Base-by-base conservation (phyloP, 2,888 invertebrate species). In the Rosalia funebris region DNA sequence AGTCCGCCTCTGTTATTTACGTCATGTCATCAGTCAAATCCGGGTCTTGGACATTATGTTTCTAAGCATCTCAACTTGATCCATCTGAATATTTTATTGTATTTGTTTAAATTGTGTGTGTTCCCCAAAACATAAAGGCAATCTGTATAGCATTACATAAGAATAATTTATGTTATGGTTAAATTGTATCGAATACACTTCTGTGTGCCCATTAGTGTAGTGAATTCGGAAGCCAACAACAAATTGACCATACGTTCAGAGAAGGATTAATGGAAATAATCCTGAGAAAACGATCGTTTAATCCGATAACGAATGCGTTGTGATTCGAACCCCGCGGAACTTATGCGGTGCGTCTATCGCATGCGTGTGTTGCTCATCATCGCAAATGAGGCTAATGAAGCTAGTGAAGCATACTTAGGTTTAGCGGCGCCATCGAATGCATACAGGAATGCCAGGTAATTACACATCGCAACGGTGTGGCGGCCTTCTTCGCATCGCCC, bases 301-400 rank as follows among this genome's bases (percentile, higher is more conserved):
- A 32, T 46, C 46, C 14, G 32, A 46, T 46, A 11, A 20, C 17
- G 19, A 34, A 34, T 34, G 11, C 34, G 10, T 34, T 34, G 7
- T 11, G 34, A 34, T 34, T 34, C 34, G 34, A 34, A 10, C 7
- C 34, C 34, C 34, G 34, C 34, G 11, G 34, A 10, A 34, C 34
- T 34, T 11, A 34, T 34, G 34, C 5, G 34, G 34, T n/a, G 11
- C n/a, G 39, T 39, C 16, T 34, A 39, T 47, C 37, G 16, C 32
- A 60, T 39, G 60, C 60, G 55, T 60, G 60, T 50, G 61, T 52
- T 44, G 52, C 45, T 34, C 44, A 47, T 57, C 61, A 53, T 61
- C 39, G 57, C 47, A 54, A 57, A 61, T 57, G 57, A 57, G 53
- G 44, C 47, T 61, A 53, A 61, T 57, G 61, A 57, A 47, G 56